phyloP scores from a whole-genome alignment of 1,140 invertebrate species.

The Anastatus disparis region DNA sequence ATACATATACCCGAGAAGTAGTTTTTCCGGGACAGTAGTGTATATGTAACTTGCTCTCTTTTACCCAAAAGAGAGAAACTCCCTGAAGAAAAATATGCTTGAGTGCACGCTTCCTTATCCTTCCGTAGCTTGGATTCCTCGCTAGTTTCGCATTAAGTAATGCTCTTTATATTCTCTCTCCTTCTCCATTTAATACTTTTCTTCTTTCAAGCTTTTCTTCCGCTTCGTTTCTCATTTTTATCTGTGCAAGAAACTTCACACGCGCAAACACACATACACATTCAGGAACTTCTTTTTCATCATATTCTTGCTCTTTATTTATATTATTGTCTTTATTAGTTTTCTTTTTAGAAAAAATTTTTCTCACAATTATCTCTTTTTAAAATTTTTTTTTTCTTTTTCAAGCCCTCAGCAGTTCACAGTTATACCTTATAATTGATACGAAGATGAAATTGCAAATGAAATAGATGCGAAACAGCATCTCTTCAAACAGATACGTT shows the following conservation, averaged over 20 bases:
- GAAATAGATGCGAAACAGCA: too few relatives aligned
- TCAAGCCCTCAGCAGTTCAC: too few relatives aligned
- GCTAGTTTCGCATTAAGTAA: slow-evolving; percentile 14
- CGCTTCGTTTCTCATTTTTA: slow-evolving; percentile 27
- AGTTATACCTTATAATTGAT: too few relatives aligned
- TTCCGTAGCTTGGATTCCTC: background rate
- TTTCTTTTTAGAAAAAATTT: slow-evolving; percentile 6
- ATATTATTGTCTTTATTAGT: slow-evolving; percentile 29
- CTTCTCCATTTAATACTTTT: too few relatives aligned
- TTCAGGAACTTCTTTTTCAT: background rate
- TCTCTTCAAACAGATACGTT: too few relatives aligned
- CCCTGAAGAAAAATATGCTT: slow-evolving; percentile 25
- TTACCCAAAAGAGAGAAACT: background rate
- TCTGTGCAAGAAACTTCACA: too few relatives aligned
- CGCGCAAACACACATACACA: background rate
- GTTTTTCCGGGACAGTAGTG: too few relatives aligned
- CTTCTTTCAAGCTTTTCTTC: background rate
- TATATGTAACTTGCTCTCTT: too few relatives aligned
- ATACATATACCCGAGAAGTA: too few relatives aligned
- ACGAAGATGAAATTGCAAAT: too few relatives aligned
- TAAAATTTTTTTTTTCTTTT: too few relatives aligned
- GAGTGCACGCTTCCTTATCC: slow-evolving; percentile 8
- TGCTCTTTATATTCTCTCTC: slow-evolving; percentile 31
- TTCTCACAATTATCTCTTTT: too few relatives aligned
- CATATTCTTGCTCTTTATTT: slow-evolving; percentile 18